These are phyloP conservation scores for Zapus hudsonius DNA, from an alignment of 2,113 vertebrate species.

Conservation along the genomic window DNA sequence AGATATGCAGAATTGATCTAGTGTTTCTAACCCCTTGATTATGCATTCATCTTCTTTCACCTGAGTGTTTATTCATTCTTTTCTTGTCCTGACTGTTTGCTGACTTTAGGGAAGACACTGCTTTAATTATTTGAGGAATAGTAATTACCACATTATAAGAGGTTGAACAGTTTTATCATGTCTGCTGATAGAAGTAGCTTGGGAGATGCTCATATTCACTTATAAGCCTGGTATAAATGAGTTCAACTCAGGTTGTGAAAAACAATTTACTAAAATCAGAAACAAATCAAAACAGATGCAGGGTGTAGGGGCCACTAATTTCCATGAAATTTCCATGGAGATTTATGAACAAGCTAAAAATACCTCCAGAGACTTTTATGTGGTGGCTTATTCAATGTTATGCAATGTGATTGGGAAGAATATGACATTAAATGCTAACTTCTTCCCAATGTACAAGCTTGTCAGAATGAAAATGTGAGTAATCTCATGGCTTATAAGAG, in stretches of 20 bases:
- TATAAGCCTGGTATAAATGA: slow-evolving; percentile 43
- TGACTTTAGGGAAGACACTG: slow-evolving; percentile 52
- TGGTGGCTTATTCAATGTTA: background rate
- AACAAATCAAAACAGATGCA: slow-evolving; percentile 68
- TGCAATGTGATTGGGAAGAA: background rate
- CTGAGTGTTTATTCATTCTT: slow-evolving; percentile 58
- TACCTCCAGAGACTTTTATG: slow-evolving; percentile 19
- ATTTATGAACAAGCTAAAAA: slow-evolving; percentile 44
- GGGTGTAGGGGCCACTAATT: slow-evolving; percentile 62
- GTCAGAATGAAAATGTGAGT: slow-evolving; percentile 25
- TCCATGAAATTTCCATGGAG: slow-evolving; percentile 44
- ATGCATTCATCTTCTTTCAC: slow-evolving; percentile 49
- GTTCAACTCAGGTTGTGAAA: slow-evolving; percentile 56
- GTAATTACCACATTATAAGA: slow-evolving; percentile 71
- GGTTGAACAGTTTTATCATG: slow-evolving; percentile 62
- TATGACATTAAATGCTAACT: background rate
- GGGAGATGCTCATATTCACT: slow-evolving; percentile 2
- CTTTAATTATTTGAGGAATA: slow-evolving; percentile 72
- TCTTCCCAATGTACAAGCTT: background rate
- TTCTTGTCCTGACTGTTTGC: slow-evolving; percentile 53
- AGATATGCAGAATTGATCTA: slow-evolving; percentile 27
- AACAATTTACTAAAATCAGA: slow-evolving; percentile 63
- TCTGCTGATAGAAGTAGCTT: slow-evolving; percentile 44
- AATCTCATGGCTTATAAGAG: background rate
- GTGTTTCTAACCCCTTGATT: slow-evolving; percentile 34